phyloP scores from a whole-genome alignment of 2,113 vertebrate genomes.

The Riparia riparia region DNA sequence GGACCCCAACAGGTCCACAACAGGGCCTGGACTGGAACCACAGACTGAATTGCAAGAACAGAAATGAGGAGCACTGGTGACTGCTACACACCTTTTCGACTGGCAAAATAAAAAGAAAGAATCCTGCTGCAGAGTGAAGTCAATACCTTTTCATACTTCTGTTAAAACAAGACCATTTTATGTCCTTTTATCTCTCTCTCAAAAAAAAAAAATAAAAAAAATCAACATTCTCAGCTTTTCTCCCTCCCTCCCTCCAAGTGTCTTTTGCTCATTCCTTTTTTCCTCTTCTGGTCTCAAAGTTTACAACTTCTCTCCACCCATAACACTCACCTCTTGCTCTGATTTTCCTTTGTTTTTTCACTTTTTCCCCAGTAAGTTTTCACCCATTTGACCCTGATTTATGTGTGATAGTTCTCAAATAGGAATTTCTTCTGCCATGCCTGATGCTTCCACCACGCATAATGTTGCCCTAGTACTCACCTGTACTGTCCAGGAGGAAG shows the following conservation, averaged over 20 bases:
- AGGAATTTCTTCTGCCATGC: conserved; percentile 20
- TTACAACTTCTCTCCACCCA: not conserved
- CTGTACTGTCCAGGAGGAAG: conserved; percentile 61
- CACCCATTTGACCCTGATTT: not conserved
- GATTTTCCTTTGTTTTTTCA: not conserved
- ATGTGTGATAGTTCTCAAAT: not conserved
- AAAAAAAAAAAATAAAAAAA: no score
- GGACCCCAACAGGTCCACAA: not conserved
- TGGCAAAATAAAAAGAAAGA: not conserved
- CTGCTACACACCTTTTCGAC: accelerated
- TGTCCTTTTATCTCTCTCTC: not conserved
- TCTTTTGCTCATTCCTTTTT: not conserved
- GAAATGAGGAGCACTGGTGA: not conserved
- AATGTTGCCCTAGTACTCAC: conserved; percentile 62
- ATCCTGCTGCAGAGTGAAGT: not conserved
- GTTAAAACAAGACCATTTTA: not conserved
- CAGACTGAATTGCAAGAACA: not conserved
- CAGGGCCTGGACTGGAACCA: not conserved
- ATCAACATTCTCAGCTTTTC: not conserved
- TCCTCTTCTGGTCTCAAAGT: not conserved
- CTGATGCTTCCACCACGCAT: conserved; percentile 51
- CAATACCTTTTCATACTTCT: not conserved
- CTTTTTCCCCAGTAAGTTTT: not conserved
- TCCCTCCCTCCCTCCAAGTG: not conserved
- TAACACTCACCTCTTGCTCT: not conserved